These are phyloP conservation scores for Lepidonotus clava DNA, from an alignment of 2,888 invertebrate species.

Conservation along the genomic window DNA sequence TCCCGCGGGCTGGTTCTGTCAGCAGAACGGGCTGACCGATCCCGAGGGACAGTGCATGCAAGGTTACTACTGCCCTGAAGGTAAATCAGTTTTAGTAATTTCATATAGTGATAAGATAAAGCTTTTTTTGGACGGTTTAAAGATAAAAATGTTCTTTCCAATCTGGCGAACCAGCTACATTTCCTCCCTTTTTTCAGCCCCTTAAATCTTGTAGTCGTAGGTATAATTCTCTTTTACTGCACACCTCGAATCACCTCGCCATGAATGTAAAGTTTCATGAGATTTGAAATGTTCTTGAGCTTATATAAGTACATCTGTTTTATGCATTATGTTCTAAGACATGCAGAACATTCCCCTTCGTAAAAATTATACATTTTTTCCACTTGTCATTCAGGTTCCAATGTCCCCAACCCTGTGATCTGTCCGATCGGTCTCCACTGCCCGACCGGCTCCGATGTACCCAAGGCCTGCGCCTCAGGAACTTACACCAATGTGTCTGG, in stretches of 20 bases:
- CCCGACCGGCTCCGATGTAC: conserved; percentile 70
- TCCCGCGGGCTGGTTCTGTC: conserved; percentile 77
- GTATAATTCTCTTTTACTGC: no score
- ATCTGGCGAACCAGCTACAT: no score
- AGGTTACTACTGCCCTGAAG: conserved; percentile 78
- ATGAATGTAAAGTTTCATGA: no score
- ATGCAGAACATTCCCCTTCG: no score
- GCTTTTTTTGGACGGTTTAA: no score
- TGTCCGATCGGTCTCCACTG: conserved; percentile 78
- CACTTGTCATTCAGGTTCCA: conserved; percentile 69
- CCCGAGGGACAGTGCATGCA: conserved; percentile 76
- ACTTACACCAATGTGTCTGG: conserved; percentile 75
- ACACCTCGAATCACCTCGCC: no score
- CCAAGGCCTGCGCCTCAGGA: conserved; percentile 71
- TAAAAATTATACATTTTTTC: background rate
- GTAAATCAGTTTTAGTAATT: conserved; percentile 59
- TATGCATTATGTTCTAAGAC: no score
- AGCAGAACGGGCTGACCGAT: conserved; percentile 72
- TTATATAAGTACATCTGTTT: no score
- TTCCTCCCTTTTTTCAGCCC: no score
- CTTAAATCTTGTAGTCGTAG: no score
- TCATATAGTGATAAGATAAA: background rate
- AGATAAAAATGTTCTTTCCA: no score
- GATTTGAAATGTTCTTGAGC: no score
- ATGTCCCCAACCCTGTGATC: conserved; percentile 66